Evolutionary conservation across 2,888 invertebrate species (phyloP).

Genomic region (Heteromyza rotundicornis): DNA sequence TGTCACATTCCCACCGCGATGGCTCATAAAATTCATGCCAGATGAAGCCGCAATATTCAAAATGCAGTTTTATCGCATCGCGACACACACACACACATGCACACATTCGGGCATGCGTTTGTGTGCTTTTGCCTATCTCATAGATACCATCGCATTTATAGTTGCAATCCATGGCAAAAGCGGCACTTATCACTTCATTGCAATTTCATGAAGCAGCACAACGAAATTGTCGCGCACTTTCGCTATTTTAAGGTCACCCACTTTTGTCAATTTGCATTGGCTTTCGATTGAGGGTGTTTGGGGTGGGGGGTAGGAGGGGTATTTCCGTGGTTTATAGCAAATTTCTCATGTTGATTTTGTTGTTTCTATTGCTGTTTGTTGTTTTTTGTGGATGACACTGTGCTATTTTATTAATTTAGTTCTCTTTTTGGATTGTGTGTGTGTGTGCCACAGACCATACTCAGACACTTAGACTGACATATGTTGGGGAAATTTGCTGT

Average conservation of each 20-base stretch:
- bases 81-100: background rate
- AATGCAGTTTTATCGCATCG: slow-evolving; percentile 4
- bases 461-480: background rate
- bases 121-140: background rate
- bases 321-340: background rate
- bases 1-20: slow-evolving; percentile 58
- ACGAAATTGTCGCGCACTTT: slow-evolving; percentile 47
- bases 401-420: slow-evolving; percentile 13
- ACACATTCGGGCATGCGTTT: background rate
- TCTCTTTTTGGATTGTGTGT: too few relatives aligned
- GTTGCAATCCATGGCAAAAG: slow-evolving; percentile 10
- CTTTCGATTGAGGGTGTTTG: background rate
- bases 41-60: slow-evolving; percentile 19
- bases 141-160: too few relatives aligned
- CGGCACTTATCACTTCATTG: slow-evolving; percentile 54
- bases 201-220: slow-evolving; percentile 53
- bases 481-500: slow-evolving; percentile 19
- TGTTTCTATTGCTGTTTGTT: background rate
- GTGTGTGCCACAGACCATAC: too few relatives aligned
- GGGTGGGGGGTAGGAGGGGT: background rate
- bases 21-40: slow-evolving; percentile 49
- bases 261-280: slow-evolving; percentile 2
- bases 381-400: background rate
- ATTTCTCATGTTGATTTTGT: background rate
- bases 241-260: slow-evolving; percentile 16